phyloP scores from a whole-genome alignment of 2,797 vertebrate genomes.

The Chelonia mydas region DNA sequence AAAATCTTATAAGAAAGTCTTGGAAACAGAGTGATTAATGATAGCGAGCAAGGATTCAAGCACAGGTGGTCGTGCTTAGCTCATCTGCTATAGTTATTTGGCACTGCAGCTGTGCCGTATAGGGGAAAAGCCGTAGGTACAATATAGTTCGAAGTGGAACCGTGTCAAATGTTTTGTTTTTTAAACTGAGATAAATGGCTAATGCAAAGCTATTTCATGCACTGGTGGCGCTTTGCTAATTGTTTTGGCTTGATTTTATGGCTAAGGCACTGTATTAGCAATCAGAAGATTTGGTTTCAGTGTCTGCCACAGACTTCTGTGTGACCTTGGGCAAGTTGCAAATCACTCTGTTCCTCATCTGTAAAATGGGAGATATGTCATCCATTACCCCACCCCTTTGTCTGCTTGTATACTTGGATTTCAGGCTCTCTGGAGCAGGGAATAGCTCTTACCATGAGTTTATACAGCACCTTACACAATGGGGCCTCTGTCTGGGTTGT shows the following conservation, averaged over 20 bases:
- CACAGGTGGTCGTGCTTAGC: rapidly evolving
- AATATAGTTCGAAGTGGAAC: neutral
- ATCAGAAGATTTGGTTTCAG: neutral
- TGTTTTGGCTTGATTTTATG: neutral
- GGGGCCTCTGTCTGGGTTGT: neutral
- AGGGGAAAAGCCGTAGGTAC: neutral
- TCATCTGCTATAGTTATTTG: neutral
- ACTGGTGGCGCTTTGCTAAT: neutral
- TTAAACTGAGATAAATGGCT: neutral
- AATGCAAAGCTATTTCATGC: neutral
- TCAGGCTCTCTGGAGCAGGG: neutral
- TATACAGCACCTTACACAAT: neutral
- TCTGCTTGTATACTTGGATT: neutral
- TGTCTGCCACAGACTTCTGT: neutral
- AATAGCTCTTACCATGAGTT: neutral
- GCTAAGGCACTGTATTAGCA: neutral
- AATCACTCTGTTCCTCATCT: neutral
- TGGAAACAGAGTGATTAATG: neutral
- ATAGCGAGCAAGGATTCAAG: rapidly evolving
- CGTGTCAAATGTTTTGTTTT: neutral
- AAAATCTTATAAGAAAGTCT: neutral
- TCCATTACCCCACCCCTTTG: neutral
- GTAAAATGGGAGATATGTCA: neutral
- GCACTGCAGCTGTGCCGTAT: neutral
- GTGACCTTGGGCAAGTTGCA: neutral